Evolutionary conservation across 2,797 vertebrate genomes (phyloP), one percentile per base, ranked within the genome.

Genomic region (Melanotaenia maccullochi): DNA sequence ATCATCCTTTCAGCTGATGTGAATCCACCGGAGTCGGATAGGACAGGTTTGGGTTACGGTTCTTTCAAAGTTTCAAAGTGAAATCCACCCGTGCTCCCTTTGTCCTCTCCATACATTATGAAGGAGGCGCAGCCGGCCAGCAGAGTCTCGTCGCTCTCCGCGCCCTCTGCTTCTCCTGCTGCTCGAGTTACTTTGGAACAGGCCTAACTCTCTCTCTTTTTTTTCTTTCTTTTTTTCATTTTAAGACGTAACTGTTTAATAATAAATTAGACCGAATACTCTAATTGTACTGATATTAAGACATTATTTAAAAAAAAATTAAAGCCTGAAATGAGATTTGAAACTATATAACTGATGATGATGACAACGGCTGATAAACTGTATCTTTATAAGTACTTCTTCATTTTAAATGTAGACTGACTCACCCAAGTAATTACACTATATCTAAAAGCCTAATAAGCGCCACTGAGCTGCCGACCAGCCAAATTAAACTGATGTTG

Each of bases 51-150:
- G 78, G 84, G 88, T 95, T 94, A 91, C 94, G 71, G 77, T 82
- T 85, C 79, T 83, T 86, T 91, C 83, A 90, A 86, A 90, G 86
- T 90, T 49, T 49, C 89, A 86, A 84, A 58, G 84, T 91, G 90
- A 90, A 93, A 95, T 92, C 90, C 86, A 91, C 62, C 90, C 89
- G 86, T 1, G 70, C 67, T 59, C 51, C 79, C 83, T 92, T 94
- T 94, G 93, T 94, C 85, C 89, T 73, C 68, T 69, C 73, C 81
- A 92, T 92, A 62, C 90, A 93, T 93, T 92, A 94, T 94, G 89
- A 82, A 94, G 87, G 85, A 93, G 87, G 90, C 83, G 83, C 92
- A 92, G 90, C 89, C 88, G 91, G 90, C 63, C 84, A 85, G 90
- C 77, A 76, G 83, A 73, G 47, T 44, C 65, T 78, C 76, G 11